Conservation (phyloP, 2,888 invertebrate genomes). For the Elegia similella region DNA sequence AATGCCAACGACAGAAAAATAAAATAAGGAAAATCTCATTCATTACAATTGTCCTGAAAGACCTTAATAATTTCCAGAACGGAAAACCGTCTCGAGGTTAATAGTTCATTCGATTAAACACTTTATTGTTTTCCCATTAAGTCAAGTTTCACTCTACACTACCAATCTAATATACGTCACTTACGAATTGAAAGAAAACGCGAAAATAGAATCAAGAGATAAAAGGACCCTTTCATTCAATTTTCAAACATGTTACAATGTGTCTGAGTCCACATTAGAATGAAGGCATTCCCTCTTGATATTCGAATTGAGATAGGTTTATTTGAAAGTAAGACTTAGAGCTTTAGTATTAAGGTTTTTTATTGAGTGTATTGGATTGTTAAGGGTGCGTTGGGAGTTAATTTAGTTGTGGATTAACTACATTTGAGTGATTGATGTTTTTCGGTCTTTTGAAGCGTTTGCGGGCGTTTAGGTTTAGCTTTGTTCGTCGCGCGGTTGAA, state of each 20-base stretch:
- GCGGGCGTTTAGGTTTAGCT: slow-evolving; percentile 44
- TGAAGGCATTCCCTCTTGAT: slow-evolving; percentile 1
- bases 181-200: slow-evolving; percentile 38
- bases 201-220: slow-evolving; percentile 63
- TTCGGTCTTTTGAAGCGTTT: slow-evolving; percentile 37
- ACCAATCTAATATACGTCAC: slow-evolving; percentile 33
- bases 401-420: slow-evolving; percentile 78
- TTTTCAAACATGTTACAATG: slow-evolving; percentile 42
- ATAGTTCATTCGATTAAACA: slow-evolving; percentile 3
- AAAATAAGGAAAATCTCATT: too few relatives aligned
- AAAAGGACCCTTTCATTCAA: slow-evolving; percentile 41
- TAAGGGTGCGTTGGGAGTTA: slow-evolving; percentile 67
- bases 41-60: too few relatives aligned
- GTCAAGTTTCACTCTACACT: slow-evolving; percentile 27
- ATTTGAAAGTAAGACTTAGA: slow-evolving; percentile 36
- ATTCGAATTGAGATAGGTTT: slow-evolving; percentile 14
- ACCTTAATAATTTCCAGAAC: too few relatives aligned
- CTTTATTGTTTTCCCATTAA: slow-evolving; percentile 28
- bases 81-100: not conserved
- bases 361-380: slow-evolving; percentile 34
- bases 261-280: slow-evolving; percentile 34
- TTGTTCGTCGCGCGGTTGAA: slow-evolving; percentile 25
- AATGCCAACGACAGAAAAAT: too few relatives aligned
- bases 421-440: slow-evolving; percentile 77
- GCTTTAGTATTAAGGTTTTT: slow-evolving; percentile 37